Evolutionary conservation across 2,888 invertebrate genomes (phyloP), one percentile per base, ranked within the genome.

Genomic region (Monoplex corrugatus): DNA sequence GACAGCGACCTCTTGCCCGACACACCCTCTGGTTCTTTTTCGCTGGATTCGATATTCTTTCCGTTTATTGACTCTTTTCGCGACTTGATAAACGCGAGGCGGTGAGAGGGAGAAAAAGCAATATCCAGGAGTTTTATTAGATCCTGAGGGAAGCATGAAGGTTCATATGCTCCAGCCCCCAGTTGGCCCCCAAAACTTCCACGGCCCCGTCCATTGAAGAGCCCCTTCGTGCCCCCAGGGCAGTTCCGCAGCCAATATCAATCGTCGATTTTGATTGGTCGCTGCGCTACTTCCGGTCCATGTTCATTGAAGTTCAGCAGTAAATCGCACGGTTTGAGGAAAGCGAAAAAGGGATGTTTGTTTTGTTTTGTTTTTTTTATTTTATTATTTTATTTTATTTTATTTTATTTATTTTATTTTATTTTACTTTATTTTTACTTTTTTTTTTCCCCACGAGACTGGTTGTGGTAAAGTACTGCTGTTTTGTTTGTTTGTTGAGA

Each of bases 241-340:
- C 87, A 50, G 78, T 78, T 87, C 87, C 78, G 87, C 44, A 43
- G 87, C 78, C 50, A 86, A 86, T 87, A 87, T 78, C 50, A 44
- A 87, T 75, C 50, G n/a, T 43, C 0, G 28, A 6, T 57, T 87
- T 75, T 78, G 78, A 80, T 78, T 87, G 87, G 86, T 28, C 28
- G 45, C 78, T 19, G 50, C 32, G 87, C 87, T 16, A 38, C 75
- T 87, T 87, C 78, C 78, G 50, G 50, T 87, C 80, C 44, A 87
- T 35, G 78, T 45, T 78, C 80, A 87, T 45, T 38, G 78, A 87
- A 35, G 75, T n/a, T n/a, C n/a, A n/a, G n/a, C n/a, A n/a, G n/a
- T n/a, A n/a, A n/a, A n/a, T n/a, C n/a, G n/a, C n/a, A n/a, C n/a
- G n/a, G n/a, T n/a, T n/a, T n/a, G n/a, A n/a, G n/a, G n/a, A n/a